Base-by-base conservation (phyloP, 2,888 invertebrate genomes). In the Tetrapedia diversipes region DNA sequence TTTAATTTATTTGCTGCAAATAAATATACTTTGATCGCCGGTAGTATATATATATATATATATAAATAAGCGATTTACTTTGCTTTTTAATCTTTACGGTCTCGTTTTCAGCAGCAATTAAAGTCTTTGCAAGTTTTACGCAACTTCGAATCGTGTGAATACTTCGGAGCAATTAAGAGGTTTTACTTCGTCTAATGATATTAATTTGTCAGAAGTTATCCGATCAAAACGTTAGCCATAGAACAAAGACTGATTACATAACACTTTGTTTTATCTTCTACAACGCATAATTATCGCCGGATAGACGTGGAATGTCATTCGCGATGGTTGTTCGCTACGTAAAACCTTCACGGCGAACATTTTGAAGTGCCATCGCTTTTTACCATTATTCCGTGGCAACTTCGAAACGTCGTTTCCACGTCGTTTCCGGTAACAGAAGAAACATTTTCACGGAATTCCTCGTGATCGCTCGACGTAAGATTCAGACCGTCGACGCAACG, bases 241-340 rank as follows among this genome's bases (percentile, higher is more conserved):
- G 39, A 24, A 74, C 63, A 73, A 70, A 70, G 43, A n/a, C 22
- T 43, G 63, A 64, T 74, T 64, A 60, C 57, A 51, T 71, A 71
- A 70, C 37, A 34, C 29, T 11, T 27, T 49, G 43, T 57, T 32
- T 39, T 56, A 37, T 41, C 32, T 45, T 34, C 54, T 32, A 45
- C 67, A 49, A 27, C 39, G 41, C 27, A n/a, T 61, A 69, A 69
- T 69, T 73, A 73, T 69, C 54, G 41, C 1, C 27, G 22, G 51
- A 27, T 34, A 7, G 22, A 32, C 24, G 32, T 32, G 29, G 68
- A 72, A 53, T 59, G 71, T 14, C 22, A 61, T 41, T 56, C 32
- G 47, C 39, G 14, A 70, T 49, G 54, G 37, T 7, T 29, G 14
- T 32, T 24, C 19, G 39, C 56, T 11, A 57, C 10, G 24, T 19